Evolutionary conservation across 2,888 invertebrate species (phyloP).

Genomic region (Brassicogethes aeneus): DNA sequence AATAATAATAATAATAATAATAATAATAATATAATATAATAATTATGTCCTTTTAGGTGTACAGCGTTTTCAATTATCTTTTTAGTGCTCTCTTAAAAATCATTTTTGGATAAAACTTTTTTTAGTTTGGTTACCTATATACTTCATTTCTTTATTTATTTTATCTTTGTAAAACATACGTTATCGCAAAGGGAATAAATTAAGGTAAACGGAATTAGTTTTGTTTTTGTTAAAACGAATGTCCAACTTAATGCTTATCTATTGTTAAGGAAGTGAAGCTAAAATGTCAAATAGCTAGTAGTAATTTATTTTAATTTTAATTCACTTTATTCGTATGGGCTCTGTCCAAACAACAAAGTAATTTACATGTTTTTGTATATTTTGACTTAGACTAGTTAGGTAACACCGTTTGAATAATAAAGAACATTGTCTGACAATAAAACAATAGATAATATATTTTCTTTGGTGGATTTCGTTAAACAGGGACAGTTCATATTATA

Average conservation of each 20-base stretch:
- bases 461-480: background rate
- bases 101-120: no score
- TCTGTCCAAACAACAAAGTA: background rate
- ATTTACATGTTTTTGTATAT: background rate
- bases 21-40: no score
- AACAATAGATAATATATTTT: background rate
- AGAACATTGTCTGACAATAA: background rate
- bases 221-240: background rate
- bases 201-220: background rate
- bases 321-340: background rate
- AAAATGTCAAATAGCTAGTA: background rate
- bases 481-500: no score
- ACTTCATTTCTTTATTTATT: no score
- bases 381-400: background rate
- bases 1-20: no score
- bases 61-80: no score
- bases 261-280: background rate
- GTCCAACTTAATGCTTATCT: background rate
- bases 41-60: no score
- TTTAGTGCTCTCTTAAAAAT: no score
- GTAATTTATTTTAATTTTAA: background rate
- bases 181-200: no score
- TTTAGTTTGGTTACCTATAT: no score
- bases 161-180: no score
- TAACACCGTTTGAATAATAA: background rate